A percentile compares a stretch with the other conserved stretches of the same genome.
Conservation (phyloP, 2,113 vertebrate genomes). For the Aleadryas rufinucha region DNA sequence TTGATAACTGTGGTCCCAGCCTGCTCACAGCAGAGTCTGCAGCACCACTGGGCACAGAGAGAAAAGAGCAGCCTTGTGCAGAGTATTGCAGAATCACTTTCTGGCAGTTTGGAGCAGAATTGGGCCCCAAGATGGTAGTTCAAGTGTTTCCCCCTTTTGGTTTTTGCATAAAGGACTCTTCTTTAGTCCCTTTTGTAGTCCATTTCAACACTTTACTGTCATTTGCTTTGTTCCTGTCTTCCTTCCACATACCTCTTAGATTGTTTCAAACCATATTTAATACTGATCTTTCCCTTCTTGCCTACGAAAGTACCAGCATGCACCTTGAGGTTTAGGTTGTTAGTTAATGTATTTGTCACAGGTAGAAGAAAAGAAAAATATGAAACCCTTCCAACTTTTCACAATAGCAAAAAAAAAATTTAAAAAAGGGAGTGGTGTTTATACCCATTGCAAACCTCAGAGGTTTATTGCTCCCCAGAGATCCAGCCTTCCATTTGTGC, state of each 20-base stretch:
- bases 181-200: background rate
- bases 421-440: background rate
- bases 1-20: background rate
- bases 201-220: background rate
- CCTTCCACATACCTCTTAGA: background rate
- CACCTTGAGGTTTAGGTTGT: background rate
- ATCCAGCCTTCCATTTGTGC: background rate
- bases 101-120: background rate
- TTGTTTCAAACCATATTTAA: slow-evolving; percentile 10
- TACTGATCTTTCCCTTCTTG: background rate
- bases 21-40: background rate
- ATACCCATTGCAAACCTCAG: background rate
- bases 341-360: background rate
- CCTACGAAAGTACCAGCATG: background rate
- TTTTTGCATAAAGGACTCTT: background rate
- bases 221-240: slow-evolving; percentile 2
- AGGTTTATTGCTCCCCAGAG: background rate
- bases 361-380: background rate
- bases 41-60: background rate
- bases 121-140: background rate
- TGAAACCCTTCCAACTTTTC: background rate
- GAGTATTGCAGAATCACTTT: background rate
- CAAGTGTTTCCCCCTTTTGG: background rate
- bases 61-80: background rate
- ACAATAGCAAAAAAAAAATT: background rate